phyloP scores from a whole-genome alignment of 2,797 vertebrate genomes.

The Mallotus villosus region DNA sequence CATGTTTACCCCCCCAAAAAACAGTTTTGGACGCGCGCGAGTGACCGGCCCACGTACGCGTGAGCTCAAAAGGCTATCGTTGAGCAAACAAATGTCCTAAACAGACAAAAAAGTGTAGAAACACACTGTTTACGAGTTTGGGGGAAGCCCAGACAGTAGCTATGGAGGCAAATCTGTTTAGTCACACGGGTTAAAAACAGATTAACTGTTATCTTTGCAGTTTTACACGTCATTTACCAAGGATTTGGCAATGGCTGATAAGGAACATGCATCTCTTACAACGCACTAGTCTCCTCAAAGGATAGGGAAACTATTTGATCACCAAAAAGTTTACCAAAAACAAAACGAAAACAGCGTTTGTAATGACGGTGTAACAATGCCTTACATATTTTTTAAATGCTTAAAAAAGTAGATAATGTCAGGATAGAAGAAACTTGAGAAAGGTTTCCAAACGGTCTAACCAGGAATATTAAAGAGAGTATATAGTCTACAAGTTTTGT shows the following conservation, averaged over 20 bases:
- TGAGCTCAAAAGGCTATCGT: conserved; percentile 15
- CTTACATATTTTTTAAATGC: too few species aligned
- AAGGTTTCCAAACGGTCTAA: too few species aligned
- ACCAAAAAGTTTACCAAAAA: too few species aligned
- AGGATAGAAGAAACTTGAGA: too few species aligned
- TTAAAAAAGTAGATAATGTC: too few species aligned
- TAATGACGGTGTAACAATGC: too few species aligned
- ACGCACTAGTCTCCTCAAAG: too few species aligned
- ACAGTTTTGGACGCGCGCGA: conserved; percentile 28
- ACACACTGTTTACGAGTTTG: conserved; percentile 19
- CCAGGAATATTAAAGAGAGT: too few species aligned
- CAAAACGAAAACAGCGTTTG: too few species aligned
- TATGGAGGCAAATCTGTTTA: conserved; percentile 29
- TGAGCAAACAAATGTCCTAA: conserved; percentile 20
- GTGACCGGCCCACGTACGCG: conserved; percentile 17
- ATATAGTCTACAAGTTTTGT: too few species aligned
- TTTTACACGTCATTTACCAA: neutral
- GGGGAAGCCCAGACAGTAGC: conserved; percentile 10
- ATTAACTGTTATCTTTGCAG: conserved; percentile 31
- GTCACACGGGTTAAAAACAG: conserved; percentile 27
- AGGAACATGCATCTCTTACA: too few species aligned
- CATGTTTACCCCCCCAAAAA: conserved; percentile 42
- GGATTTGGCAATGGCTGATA: neutral
- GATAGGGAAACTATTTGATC: too few species aligned
- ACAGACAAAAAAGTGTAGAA: conserved; percentile 5